A percentile compares a stretch with the other conserved stretches of the same genome.
phyloP scores from a whole-genome alignment of 2,113 vertebrate species.

The Anoura caudifer region DNA sequence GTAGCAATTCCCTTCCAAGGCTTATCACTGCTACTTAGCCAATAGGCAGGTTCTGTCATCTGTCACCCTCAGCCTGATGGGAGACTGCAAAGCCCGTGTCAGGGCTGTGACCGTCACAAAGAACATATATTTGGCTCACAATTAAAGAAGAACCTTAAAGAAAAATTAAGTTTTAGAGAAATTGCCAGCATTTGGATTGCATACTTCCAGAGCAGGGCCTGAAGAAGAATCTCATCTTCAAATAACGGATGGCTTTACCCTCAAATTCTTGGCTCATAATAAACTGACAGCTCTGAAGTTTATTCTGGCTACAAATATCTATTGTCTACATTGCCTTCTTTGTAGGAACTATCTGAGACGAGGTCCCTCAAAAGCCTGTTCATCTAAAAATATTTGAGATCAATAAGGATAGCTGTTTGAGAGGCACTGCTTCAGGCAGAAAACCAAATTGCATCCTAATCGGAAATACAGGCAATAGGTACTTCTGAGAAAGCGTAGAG shows the following conservation, averaged over 20 bases:
- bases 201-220: background rate
- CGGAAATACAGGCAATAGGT: background rate
- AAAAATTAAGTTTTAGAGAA: conserved; percentile 4
- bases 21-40: background rate
- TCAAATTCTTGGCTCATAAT: background rate
- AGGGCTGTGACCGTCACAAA: background rate
- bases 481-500: background rate
- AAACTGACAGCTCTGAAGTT: background rate
- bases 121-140: background rate
- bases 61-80: background rate
- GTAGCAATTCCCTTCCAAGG: background rate
- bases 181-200: background rate
- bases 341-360: background rate
- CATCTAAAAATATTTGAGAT: background rate
- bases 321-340: background rate
- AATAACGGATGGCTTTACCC: background rate
- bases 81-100: background rate
- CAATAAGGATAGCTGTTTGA: background rate
- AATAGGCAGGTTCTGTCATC: background rate
- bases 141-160: conserved; percentile 3
- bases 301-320: background rate
- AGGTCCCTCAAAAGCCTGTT: background rate
- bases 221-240: conserved; percentile 13
- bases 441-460: background rate
- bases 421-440: background rate